Conservation (phyloP, 2,888 invertebrate genomes). For the Orthosia cruda region DNA sequence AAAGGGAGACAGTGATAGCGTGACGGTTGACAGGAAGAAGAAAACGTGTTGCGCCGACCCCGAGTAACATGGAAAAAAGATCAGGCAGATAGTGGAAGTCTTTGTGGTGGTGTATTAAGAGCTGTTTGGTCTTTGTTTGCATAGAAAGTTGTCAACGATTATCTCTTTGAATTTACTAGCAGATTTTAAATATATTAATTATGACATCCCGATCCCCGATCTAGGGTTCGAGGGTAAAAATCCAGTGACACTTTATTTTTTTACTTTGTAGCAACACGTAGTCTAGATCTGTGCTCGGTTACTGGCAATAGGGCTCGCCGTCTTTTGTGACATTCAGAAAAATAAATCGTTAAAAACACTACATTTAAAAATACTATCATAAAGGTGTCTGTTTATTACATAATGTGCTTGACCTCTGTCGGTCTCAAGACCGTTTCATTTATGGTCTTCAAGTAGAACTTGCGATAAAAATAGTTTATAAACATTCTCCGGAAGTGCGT, state of each 20-base stretch:
- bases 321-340: neutral
- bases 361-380: no score
- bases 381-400: neutral
- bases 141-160: neutral
- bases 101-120: conserved; percentile 8
- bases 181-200: no score
- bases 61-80: no score
- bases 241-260: no score
- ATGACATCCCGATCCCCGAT: neutral
- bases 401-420: conserved; percentile 19
- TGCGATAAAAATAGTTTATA: conserved; percentile 46
- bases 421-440: conserved; percentile 24
- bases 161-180: neutral
- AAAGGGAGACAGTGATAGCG: no score
- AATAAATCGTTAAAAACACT: neutral
- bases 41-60: no score
- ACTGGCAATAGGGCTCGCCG: no score
- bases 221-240: neutral
- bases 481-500: conserved; percentile 31
- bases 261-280: no score
- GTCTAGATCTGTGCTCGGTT: no score
- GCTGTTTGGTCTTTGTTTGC: neutral
- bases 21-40: no score
- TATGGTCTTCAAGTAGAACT: conserved; percentile 48
- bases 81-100: neutral